Evolutionary conservation across 2,888 invertebrate species (phyloP).

Genomic region (Hecatera dysodea): DNA sequence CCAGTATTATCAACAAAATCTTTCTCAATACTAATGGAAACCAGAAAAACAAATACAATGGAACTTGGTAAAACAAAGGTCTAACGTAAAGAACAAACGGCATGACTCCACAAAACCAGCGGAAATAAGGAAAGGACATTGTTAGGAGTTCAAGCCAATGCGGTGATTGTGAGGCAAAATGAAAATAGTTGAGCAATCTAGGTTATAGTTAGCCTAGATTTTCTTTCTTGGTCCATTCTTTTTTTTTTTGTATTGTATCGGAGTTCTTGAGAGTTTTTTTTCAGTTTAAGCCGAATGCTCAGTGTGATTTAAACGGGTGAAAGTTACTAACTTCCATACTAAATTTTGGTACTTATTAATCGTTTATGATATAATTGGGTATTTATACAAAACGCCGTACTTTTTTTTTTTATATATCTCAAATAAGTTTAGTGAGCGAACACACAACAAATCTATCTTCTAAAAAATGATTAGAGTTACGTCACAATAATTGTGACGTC

Average conservation of each 20-base stretch:
- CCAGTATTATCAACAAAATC: slow-evolving; percentile 27
- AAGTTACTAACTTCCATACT: not conserved
- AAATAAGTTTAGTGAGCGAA: too few relatives aligned
- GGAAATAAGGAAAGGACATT: slow-evolving; percentile 55
- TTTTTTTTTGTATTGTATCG: not conserved
- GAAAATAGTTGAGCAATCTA: slow-evolving; percentile 41
- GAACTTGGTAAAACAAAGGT: slow-evolving; percentile 57
- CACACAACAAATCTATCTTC: too few relatives aligned
- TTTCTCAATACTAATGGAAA: slow-evolving; percentile 48
- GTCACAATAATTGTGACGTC: too few relatives aligned
- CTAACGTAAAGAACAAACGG: slow-evolving; percentile 55
- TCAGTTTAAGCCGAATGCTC: not conserved
- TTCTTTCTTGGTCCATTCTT: not conserved
- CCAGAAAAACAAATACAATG: slow-evolving; percentile 50
- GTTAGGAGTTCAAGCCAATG: slow-evolving; percentile 44
- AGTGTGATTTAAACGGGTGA: not conserved
- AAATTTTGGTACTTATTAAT: not conserved
- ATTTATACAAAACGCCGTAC: too few relatives aligned
- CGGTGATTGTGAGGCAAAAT: slow-evolving; percentile 40
- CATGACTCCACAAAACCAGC: slow-evolving; percentile 22
- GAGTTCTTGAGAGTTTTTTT: not conserved
- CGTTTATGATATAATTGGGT: too few relatives aligned
- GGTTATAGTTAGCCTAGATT: slow-evolving; percentile 2
- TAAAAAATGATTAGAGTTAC: too few relatives aligned
- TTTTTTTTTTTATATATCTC: too few relatives aligned